Base-by-base conservation (phyloP, 2,113 vertebrate species). In the Osmerus eperlanus region DNA sequence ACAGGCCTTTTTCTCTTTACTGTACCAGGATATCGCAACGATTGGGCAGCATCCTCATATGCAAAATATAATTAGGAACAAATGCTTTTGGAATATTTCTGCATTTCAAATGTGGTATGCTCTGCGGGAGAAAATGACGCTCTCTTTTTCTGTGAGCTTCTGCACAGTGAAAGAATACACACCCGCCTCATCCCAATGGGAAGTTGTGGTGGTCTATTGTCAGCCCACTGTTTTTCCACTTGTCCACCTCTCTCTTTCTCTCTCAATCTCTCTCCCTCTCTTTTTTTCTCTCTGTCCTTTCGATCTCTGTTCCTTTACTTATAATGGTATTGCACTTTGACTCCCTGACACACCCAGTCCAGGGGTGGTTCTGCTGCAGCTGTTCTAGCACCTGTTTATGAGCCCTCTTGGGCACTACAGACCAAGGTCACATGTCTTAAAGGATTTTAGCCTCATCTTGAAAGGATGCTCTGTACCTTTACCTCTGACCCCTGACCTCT, bases 361-460 rank as follows among this genome's bases (percentile, higher is more conserved):
- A 69, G 70, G 65, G 67, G 62, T 70, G 4, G 8, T 56, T 75
- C 68, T 53, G 19, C 70, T 77, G 63, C 82, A 87, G 83, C 81
- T 86, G 83, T 56, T 76, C 76, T 58, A 62, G 72, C 86, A 84
- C 78, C 85, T 83, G 81, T 75, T 84, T 75, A 68, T 51, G 68
- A 74, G 68, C 29, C 67, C 21, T 15, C n/a, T 64, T 15, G 66
- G 64, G 28, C 59, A 15, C 78, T 75, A 68, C 29, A 73, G 67
- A 75, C 73, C 77, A 79, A 83, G 82, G 82, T 85, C 83, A 29
- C 59, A 15, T 36, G 56, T 79, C 81, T 81, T 68, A 0, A 41
- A 79, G 72, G 78, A 69, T 70, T 78, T 69, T 70, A 69, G 76
- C 74, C 78, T 74, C 71, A 2, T 19, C 80, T 80, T 75, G 70